A percentile compares a stretch with the other conserved stretches of the same genome.
These are phyloP conservation scores for Tenthredo amoena DNA, from an alignment of 2,888 invertebrate genomes.

Conservation along the genomic window DNA sequence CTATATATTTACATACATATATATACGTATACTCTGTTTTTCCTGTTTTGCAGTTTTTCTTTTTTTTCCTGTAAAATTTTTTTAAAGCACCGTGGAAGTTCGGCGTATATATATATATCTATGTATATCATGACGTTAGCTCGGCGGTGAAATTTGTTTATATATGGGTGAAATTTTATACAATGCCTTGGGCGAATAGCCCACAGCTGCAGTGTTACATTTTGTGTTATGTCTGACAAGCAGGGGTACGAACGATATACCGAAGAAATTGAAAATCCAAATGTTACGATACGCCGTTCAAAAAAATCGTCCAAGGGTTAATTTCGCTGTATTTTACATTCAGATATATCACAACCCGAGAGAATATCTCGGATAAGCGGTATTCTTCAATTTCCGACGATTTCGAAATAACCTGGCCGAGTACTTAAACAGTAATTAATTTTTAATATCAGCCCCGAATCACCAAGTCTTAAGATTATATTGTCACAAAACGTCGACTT, in stretches of 20 bases:
- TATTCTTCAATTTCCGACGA: not conserved
- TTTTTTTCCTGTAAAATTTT: not conserved
- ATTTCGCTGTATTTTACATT: too few species aligned
- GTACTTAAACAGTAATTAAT: not conserved
- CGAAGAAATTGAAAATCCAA: too few species aligned
- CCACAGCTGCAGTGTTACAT: not conserved
- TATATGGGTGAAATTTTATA: not conserved
- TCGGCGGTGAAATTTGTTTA: not conserved
- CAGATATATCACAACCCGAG: too few species aligned
- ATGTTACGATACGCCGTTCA: not conserved
- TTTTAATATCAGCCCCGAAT: not conserved
- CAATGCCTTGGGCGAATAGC: not conserved
- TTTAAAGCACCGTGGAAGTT: not conserved
- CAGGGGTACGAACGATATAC: too few species aligned
- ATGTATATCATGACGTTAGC: too few species aligned
- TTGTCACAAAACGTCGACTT: not conserved
- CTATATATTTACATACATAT: too few species aligned
- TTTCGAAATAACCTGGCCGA: not conserved
- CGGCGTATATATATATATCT: too few species aligned
- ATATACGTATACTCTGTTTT: not conserved
- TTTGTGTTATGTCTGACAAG: constrained; percentile 1
- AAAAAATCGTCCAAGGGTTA: not conserved
- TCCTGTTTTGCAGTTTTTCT: not conserved
- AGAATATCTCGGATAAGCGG: too few species aligned
- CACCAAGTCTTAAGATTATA: not conserved